Evolutionary conservation across 1,140 invertebrate genomes (phyloP).

Genomic region (Manduca sexta): DNA sequence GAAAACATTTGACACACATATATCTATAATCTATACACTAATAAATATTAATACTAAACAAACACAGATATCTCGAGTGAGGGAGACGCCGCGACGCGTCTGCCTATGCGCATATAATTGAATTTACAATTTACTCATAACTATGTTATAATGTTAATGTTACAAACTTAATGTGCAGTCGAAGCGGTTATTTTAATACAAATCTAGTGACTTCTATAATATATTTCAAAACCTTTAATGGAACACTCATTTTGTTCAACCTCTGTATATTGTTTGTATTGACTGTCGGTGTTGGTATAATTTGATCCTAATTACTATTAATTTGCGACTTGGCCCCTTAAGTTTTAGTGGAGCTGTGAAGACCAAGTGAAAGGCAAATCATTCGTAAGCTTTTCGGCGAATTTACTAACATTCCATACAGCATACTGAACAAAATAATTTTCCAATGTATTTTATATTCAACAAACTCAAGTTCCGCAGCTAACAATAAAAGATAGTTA

Average conservation of each 20-base stretch:
- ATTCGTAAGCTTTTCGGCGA: no score
- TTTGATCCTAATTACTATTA: neutral
- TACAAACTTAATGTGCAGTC: constrained; percentile 29
- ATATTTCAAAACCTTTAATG: constrained; percentile 8
- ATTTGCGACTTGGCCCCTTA: no score
- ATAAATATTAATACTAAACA: constrained; percentile 5
- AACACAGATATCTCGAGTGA: neutral
- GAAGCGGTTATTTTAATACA: constrained; percentile 26
- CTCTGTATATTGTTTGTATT: neutral
- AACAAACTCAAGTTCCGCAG: constrained; percentile 39
- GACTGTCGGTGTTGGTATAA: neutral
- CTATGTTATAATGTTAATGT: constrained; percentile 10
- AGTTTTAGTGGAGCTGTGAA: no score
- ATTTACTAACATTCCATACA: constrained; percentile 5
- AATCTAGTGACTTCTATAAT: constrained; percentile 31
- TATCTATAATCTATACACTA: neutral
- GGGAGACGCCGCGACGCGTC: neutral
- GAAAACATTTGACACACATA: constrained; percentile 1
- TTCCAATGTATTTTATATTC: constrained; percentile 30
- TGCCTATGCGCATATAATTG: constrained; percentile 1
- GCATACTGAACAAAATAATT: constrained; percentile 34
- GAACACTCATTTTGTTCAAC: constrained; percentile 18
- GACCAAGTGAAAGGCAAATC: no score
- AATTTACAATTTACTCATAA: constrained; percentile 6
- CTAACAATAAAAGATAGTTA: constrained; percentile 60